Conservation (phyloP, 2,888 invertebrate genomes). For the Drosophila falleni region DNA sequence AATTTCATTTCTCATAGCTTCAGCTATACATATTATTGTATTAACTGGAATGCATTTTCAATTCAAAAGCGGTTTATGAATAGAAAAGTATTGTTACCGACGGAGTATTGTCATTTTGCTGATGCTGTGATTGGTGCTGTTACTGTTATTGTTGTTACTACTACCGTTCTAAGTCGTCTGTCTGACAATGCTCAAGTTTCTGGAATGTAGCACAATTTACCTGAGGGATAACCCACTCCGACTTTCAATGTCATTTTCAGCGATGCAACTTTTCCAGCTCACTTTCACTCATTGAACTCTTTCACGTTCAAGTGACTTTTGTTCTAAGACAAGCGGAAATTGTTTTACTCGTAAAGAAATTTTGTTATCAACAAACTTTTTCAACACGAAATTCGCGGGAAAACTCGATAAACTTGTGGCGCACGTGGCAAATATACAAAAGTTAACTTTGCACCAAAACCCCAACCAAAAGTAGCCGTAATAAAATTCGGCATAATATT, state of each 20-base stretch:
- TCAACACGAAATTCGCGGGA: conserved; percentile 4
- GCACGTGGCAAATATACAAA: conserved; percentile 29
- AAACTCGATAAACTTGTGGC: conserved; percentile 13
- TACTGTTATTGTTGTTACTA: neutral
- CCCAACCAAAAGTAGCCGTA: conserved; percentile 18
- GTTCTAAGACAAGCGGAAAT: conserved; percentile 59
- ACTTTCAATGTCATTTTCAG: conserved; percentile 37
- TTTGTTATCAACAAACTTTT: conserved; percentile 64
- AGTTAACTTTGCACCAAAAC: conserved; percentile 11
- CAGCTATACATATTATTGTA: conserved; percentile 45
- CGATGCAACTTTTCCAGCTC: conserved; percentile 17
- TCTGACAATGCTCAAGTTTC: conserved; percentile 42
- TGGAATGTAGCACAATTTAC: conserved; percentile 52
- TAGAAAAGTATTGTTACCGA: conserved; percentile 46
- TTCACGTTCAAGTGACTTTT: conserved; percentile 35
- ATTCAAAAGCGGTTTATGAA: conserved; percentile 58
- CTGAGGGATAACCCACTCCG: conserved; percentile 19
- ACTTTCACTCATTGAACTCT: conserved; percentile 51
- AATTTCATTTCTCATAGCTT: conserved; percentile 16
- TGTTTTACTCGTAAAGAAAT: conserved; percentile 64
- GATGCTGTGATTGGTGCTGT: conserved; percentile 4
- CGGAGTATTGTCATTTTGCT: conserved; percentile 39
- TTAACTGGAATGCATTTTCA: conserved; percentile 65
- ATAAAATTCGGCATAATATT: conserved; percentile 41
- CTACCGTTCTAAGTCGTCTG: conserved; percentile 25